A percentile compares a stretch with the other conserved stretches of the same genome.
Conservation (phyloP, 2,888 invertebrate genomes). For the Anorthoa munda region DNA sequence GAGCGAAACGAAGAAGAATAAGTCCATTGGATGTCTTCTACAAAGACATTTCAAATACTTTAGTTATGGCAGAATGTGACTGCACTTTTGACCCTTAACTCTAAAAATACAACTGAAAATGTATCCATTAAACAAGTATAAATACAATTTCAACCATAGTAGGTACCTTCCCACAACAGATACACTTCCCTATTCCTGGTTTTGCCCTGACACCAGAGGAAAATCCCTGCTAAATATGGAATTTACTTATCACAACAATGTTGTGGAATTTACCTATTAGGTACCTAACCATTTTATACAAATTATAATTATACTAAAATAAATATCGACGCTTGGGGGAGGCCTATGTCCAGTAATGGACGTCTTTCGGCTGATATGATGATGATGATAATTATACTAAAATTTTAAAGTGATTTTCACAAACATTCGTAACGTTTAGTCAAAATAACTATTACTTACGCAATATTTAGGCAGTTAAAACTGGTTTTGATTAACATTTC, state of each 20-base stretch:
- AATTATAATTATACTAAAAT: background rate
- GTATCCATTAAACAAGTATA: background rate
- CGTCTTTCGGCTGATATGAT: no score
- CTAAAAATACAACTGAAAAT: background rate
- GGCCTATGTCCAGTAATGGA: no score
- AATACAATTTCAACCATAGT: background rate
- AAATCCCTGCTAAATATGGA: constrained; percentile 28
- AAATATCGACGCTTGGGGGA: no score
- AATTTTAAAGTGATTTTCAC: no score
- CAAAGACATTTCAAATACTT: no score
- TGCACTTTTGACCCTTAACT: no score
- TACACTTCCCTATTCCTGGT: constrained; percentile 30
- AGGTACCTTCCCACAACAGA: background rate
- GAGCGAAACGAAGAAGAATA: no score
- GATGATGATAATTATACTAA: no score
- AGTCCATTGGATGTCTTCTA: no score
- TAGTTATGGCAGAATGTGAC: no score
- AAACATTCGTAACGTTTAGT: no score
- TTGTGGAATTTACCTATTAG: constrained; percentile 10
- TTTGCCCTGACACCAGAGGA: constrained; percentile 31
- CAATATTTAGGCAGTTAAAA: background rate
- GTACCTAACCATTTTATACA: background rate
- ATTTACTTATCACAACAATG: constrained; percentile 14
- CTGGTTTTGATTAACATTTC: background rate
- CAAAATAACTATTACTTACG: background rate